These are phyloP conservation scores for Leucosticte australis DNA, from an alignment of 2,113 vertebrate species.

Conservation along the genomic window DNA sequence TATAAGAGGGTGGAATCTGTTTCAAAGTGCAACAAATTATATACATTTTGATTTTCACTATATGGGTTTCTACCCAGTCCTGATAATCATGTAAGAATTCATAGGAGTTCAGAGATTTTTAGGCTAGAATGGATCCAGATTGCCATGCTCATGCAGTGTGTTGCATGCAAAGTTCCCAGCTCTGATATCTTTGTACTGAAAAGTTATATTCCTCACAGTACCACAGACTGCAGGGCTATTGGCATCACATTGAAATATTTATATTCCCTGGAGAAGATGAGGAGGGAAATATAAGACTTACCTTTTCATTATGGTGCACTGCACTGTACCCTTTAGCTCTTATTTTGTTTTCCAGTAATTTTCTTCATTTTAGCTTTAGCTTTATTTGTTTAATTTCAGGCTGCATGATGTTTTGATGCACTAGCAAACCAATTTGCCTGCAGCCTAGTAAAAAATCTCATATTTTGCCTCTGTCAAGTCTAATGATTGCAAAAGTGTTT, in stretches of 20 bases:
- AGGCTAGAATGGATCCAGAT: background rate
- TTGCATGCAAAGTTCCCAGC: background rate
- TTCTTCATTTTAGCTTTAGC: background rate
- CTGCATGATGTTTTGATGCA: background rate
- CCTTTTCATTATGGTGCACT: background rate
- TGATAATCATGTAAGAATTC: background rate
- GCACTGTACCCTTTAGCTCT: background rate
- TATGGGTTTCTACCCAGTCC: background rate
- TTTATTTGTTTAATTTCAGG: conserved; percentile 41
- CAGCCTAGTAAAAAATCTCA: background rate
- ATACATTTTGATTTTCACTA: background rate
- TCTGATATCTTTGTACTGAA: background rate
- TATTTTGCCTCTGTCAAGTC: conserved; percentile 10
- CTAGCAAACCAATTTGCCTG: background rate
- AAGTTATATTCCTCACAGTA: background rate
- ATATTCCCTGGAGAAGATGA: background rate
- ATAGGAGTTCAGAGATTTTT: background rate
- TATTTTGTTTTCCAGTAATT: background rate
- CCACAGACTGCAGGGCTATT: background rate
- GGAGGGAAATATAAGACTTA: background rate
- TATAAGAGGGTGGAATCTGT: background rate
- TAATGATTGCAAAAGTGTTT: conserved; percentile 7
- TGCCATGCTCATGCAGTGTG: background rate
- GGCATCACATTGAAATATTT: background rate
- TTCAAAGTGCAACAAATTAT: background rate